Base-by-base conservation (phyloP, 2,797 vertebrate genomes). In the Neosilurus mollespiculum region DNA sequence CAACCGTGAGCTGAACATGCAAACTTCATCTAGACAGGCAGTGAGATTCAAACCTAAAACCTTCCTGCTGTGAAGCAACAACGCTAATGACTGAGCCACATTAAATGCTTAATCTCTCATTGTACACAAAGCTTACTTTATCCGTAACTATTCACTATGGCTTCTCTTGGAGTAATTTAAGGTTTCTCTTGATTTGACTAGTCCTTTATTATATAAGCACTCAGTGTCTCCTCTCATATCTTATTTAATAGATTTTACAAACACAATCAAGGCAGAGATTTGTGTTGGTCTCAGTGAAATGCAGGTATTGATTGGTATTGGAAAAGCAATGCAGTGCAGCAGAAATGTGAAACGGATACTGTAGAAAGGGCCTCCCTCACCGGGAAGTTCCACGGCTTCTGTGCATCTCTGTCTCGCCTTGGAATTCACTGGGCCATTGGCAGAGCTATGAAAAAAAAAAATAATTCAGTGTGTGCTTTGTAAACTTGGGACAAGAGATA, bases 241-340 rank as follows among this genome's bases (percentile, higher is more conserved):
- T 30, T 30, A 71, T 51, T 71, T 72, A 80, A 76, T 80, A 78
- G 80, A 76, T 85, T 86, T 80, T 56, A 76, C 82, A 67, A 24
- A 67, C 79, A 84, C 65, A 77, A 65, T 80, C 82, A 82, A 73
- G 69, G 72, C 78, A 82, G 54, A 75, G 54, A 34, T 34, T 86
- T 84, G 66, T 72, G 76, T 77, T 69, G 61, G 77, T 61, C 75
- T 65, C 72, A 64, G 51, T 81, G 78, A 82, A 85, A 83, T 69
- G 16, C 59, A 72, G 66, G 81, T 84, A 86, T 84, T 77, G 84
- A 87, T 84, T 84, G 64, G 69, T 26, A 84, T 80, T 73, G 30
- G 80, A 79, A 75, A 79, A 56, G 72, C 49, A 26, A 82, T 59
- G 82, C 82, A 67, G 69, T 76, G 78, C 71, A 72, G 83, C 16